Evolutionary conservation across 2,113 vertebrate genomes (phyloP).

Genomic region (Canis aureus): DNA sequence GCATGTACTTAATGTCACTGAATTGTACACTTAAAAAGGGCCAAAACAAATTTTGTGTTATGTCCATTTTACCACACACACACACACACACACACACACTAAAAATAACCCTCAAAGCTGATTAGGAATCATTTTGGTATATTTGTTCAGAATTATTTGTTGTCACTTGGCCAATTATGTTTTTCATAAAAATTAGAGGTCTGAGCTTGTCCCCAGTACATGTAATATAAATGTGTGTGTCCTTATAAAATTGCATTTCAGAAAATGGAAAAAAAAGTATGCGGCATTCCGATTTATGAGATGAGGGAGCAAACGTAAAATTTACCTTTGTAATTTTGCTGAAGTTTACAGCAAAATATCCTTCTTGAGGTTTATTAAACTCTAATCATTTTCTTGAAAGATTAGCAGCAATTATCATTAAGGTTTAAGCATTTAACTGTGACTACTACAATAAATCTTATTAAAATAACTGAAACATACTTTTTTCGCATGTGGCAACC

Average conservation of each 20-base stretch:
- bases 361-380: constrained; percentile 87
- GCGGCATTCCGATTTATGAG: constrained; percentile 50
- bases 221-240: background rate
- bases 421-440: constrained; percentile 95
- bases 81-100: background rate
- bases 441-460: constrained; percentile 97
- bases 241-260: background rate
- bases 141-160: constrained; percentile 14
- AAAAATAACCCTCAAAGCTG: background rate
- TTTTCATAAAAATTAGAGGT: background rate
- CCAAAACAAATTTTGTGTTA: background rate
- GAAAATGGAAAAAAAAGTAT: background rate
- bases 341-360: constrained; percentile 86
- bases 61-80: background rate
- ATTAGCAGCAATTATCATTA: constrained; percentile 97
- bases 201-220: background rate
- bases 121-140: background rate
- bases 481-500: constrained; percentile 96
- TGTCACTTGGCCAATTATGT: background rate
- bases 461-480: constrained; percentile 98
- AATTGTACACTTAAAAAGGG: background rate
- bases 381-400: constrained; percentile 93
- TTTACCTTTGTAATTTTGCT: constrained; percentile 83
- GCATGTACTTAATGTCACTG: background rate
- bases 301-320: constrained; percentile 55